Evolutionary conservation across 2,888 invertebrate genomes (phyloP).

Genomic region (Eristalinus sepulchralis): DNA sequence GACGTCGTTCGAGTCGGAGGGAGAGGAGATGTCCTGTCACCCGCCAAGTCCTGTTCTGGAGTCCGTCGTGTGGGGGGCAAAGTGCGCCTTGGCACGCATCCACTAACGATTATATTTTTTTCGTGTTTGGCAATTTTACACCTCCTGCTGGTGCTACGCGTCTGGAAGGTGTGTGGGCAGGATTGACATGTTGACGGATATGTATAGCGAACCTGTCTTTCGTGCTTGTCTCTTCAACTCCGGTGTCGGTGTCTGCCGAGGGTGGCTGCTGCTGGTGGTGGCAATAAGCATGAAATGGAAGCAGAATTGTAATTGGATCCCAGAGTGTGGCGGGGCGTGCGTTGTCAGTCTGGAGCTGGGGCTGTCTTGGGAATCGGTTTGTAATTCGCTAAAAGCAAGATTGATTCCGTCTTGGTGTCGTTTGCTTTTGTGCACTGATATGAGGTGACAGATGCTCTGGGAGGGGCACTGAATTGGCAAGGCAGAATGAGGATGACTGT

Average conservation of each 20-base stretch:
- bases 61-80: slow-evolving; percentile 30
- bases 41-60: slow-evolving; percentile 1
- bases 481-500: neutral
- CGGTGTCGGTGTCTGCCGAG: neutral
- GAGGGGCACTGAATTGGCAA: neutral
- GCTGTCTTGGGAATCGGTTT: neutral
- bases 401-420: neutral
- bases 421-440: neutral
- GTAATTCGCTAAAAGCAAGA: neutral
- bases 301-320: slow-evolving; percentile 24
- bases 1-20: slow-evolving; percentile 26
- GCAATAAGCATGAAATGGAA: slow-evolving; percentile 16
- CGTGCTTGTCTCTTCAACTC: slow-evolving; percentile 16
- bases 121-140: slow-evolving; percentile 63
- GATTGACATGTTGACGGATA: slow-evolving; percentile 59
- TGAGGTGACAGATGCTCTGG: neutral
- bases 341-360: neutral
- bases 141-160: slow-evolving; percentile 1
- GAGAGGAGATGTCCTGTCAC: slow-evolving; percentile 14
- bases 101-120: slow-evolving; percentile 50
- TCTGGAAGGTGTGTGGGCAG: slow-evolving; percentile 4
- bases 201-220: slow-evolving; percentile 42
- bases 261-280: neutral
- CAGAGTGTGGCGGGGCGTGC: neutral
- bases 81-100: slow-evolving; percentile 63